Conservation (phyloP, 2,113 vertebrate genomes). For the Barbus barbus region DNA sequence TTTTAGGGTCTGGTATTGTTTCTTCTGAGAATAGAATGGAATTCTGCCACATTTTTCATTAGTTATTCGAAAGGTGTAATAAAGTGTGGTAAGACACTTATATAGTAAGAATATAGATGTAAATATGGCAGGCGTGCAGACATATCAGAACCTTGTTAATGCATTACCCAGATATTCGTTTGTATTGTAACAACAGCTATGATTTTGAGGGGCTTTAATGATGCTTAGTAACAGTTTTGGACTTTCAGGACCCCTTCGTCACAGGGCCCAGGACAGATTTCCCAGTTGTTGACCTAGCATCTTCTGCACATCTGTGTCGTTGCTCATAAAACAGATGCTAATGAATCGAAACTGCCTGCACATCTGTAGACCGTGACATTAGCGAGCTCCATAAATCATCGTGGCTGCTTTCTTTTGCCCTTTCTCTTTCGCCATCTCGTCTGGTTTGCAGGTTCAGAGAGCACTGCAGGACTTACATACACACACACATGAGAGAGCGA, state of each 20-base stretch:
- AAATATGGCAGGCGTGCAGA: background rate
- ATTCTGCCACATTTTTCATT: background rate
- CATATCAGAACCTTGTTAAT: too few relatives aligned
- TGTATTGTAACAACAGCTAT: background rate
- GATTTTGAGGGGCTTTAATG: background rate
- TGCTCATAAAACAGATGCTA: background rate
- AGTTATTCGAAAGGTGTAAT: too few relatives aligned
- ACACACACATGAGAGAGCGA: background rate
- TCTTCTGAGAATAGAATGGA: background rate
- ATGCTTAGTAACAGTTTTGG: background rate
- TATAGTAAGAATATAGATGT: too few relatives aligned
- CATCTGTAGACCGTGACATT: background rate
- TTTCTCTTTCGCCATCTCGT: background rate
- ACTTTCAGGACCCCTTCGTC: background rate
- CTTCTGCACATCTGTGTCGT: background rate
- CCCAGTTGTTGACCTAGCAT: background rate
- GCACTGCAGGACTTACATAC: background rate
- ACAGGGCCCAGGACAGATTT: too few relatives aligned
- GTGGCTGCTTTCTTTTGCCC: background rate
- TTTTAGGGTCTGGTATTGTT: too few relatives aligned
- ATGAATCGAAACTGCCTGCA: background rate
- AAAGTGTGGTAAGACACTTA: too few relatives aligned
- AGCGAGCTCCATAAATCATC: background rate
- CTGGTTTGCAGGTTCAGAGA: background rate
- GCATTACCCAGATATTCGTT: too few relatives aligned